phyloP scores from a whole-genome alignment of 2,888 invertebrate genomes.

The Gryllus longicercus region DNA sequence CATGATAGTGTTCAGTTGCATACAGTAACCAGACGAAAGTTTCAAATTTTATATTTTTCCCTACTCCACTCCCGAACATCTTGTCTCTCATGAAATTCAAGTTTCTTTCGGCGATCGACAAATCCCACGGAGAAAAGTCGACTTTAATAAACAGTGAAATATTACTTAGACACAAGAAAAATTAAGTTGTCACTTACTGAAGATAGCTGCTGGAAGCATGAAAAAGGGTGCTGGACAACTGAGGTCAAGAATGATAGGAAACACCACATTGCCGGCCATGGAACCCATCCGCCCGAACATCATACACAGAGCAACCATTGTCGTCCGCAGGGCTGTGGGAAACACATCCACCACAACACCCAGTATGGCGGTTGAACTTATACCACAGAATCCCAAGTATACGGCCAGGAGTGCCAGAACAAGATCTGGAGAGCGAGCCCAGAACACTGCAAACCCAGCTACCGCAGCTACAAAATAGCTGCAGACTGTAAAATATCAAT shows the following conservation, averaged over 20 bases:
- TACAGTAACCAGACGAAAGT: too few species aligned
- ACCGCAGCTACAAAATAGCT: conserved; percentile 50
- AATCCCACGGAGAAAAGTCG: too few species aligned
- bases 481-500: conserved; percentile 24
- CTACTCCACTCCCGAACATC: too few species aligned
- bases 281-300: conserved; percentile 70
- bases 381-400: conserved; percentile 54
- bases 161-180: too few species aligned
- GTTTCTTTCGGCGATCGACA: too few species aligned
- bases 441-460: conserved; percentile 55
- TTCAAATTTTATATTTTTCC: too few species aligned
- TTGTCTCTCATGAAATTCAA: too few species aligned
- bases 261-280: conserved; percentile 65
- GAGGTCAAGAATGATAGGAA: conserved; percentile 63
- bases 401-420: conserved; percentile 57
- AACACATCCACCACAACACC: conserved; percentile 63
- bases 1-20: too few species aligned
- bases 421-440: conserved; percentile 53
- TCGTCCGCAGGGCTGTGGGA: conserved; percentile 54
- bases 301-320: conserved; percentile 67
- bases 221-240: conserved; percentile 72
- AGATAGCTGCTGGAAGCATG: conserved; percentile 45
- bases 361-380: conserved; percentile 58
- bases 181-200: neutral
- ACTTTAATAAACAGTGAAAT: too few species aligned